phyloP scores from a whole-genome alignment of 2,113 vertebrate species.

The Pelmatolapia mariae region DNA sequence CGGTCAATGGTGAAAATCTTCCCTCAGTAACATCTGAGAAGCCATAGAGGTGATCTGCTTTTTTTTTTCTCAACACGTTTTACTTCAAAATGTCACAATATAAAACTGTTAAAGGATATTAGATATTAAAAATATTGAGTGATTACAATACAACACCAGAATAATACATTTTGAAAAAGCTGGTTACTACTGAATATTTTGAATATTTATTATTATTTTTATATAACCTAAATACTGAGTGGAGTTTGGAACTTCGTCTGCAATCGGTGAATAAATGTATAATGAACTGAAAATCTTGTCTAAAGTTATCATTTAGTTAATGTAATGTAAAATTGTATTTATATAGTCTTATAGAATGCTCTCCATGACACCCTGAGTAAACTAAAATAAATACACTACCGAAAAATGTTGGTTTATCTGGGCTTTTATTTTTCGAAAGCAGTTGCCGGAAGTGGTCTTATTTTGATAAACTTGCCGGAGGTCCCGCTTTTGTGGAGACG shows the following conservation, averaged over 20 bases:
- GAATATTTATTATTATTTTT: neutral
- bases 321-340: neutral
- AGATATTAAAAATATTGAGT: neutral
- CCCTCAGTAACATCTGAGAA: neutral
- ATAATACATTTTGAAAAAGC: neutral
- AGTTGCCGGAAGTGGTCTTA: accelerated
- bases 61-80: neutral
- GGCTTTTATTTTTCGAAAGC: conserved; percentile 3
- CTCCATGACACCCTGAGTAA: neutral
- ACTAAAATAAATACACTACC: neutral
- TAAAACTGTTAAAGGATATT: neutral
- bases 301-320: neutral
- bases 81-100: neutral
- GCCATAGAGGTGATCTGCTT: neutral
- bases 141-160: neutral
- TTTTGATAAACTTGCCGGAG: neutral
- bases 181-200: neutral
- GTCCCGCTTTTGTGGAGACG: neutral
- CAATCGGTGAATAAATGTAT: neutral
- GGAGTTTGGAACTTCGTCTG: neutral
- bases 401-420: neutral
- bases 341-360: neutral
- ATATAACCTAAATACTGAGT: neutral
- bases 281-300: neutral
- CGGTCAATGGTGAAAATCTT: neutral